These are phyloP conservation scores for Eupithecia dodoneata DNA, from an alignment of 2,888 invertebrate species.

Conservation along the genomic window DNA sequence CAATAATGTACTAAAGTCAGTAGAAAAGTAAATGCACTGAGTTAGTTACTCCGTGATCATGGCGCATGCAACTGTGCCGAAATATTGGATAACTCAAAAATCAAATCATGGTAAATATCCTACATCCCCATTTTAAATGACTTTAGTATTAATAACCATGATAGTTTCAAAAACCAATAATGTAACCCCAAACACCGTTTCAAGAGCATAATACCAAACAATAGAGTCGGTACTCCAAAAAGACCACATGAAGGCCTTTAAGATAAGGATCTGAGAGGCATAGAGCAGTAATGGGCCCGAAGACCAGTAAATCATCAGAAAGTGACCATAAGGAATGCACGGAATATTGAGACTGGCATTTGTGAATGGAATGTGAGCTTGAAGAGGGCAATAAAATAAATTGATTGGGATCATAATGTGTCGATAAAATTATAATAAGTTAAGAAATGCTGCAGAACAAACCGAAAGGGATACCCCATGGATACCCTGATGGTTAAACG, in stretches of 20 bases:
- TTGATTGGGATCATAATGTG: conserved; percentile 9
- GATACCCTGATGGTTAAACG: not conserved
- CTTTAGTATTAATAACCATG: no score
- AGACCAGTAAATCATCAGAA: conserved; percentile 41
- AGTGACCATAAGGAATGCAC: conserved; percentile 29
- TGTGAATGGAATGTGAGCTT: conserved; percentile 2
- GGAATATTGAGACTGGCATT: not conserved
- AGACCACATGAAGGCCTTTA: conserved; percentile 14
- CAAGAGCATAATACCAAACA: conserved; percentile 23
- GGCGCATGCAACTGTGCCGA: no score
- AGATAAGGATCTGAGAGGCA: conserved; percentile 34
- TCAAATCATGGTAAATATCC: no score
- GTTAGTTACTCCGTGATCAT: no score
- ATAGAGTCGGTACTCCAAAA: conserved; percentile 27
- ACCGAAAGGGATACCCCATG: not conserved
- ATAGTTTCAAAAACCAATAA: no score
- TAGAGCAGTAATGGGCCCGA: conserved; percentile 28
- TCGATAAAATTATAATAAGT: conserved; percentile 11
- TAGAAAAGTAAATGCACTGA: no score
- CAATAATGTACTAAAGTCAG: conserved; percentile 7
- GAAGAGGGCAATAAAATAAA: conserved; percentile 5
- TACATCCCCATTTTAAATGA: no score
- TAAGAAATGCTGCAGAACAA: not conserved
- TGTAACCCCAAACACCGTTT: conserved; percentile 8
- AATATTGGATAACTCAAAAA: no score